Evolutionary conservation across 64 coral and sea anemone genomes (phyloP).

Genomic region (Stylophora pistillata): DNA sequence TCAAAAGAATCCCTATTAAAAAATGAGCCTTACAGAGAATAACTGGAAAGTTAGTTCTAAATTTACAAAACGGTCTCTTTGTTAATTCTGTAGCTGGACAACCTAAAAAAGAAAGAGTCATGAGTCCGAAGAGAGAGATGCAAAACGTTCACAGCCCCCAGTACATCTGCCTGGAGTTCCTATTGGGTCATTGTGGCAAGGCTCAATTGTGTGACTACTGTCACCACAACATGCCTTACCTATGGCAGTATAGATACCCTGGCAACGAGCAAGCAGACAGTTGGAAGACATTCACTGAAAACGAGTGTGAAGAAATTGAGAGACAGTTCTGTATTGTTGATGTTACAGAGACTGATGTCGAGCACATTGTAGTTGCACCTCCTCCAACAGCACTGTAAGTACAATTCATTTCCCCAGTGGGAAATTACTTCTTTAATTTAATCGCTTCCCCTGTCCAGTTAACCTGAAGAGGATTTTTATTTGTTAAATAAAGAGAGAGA

Average conservation of each 20-base stretch:
- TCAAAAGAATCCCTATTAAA: too few species aligned
- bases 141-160: neutral
- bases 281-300: conserved; percentile 12
- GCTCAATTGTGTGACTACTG: neutral
- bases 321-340: neutral
- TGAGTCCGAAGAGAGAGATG: neutral
- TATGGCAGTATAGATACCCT: conserved; percentile 8
- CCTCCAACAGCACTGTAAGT: conserved; percentile 13
- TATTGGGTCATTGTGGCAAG: conserved; percentile 12
- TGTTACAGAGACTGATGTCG: neutral
- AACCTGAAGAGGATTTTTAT: too few species aligned
- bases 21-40: too few species aligned
- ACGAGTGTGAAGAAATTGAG: neutral
- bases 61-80: too few species aligned
- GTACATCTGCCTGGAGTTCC: neutral
- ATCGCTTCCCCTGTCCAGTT: too few species aligned
- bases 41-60: too few species aligned
- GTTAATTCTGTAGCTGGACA: neutral
- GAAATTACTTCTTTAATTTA: too few species aligned
- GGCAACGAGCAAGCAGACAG: neutral
- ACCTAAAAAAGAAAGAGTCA: neutral
- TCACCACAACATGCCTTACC: neutral
- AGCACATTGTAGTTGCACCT: neutral
- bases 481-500: too few species aligned
- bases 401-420: neutral